Evolutionary conservation across 2,797 vertebrate genomes (phyloP).

Genomic region (Microhierax caerulescens): DNA sequence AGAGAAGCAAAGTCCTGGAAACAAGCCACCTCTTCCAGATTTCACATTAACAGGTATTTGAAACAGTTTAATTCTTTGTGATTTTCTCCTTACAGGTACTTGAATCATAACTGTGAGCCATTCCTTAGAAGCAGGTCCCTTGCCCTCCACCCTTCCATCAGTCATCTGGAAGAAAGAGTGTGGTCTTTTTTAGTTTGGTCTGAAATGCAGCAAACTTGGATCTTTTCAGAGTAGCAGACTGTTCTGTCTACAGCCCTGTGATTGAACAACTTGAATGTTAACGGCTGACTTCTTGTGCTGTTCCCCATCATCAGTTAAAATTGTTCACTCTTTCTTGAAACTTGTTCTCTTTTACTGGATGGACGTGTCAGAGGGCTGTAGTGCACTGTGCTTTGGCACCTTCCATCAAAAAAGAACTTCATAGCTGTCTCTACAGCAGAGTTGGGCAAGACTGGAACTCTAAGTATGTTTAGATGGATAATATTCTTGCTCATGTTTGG

Average conservation of each 20-base stretch:
- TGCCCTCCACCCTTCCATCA: not conserved
- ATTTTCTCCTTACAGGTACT: not conserved
- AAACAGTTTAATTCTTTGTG: not conserved
- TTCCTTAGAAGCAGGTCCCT: not conserved
- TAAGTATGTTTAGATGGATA: not conserved
- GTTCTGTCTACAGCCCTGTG: not conserved
- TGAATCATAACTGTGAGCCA: not conserved
- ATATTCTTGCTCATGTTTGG: not conserved
- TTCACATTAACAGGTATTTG: not conserved
- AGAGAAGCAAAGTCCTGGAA: not conserved
- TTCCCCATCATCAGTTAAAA: not conserved
- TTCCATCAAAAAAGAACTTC: not conserved
- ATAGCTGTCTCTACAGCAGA: not conserved
- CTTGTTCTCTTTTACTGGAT: not conserved
- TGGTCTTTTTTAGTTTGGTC: not conserved
- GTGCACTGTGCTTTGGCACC: rapidly evolving
- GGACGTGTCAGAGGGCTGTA: not conserved
- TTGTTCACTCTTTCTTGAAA: not conserved
- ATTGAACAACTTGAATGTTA: not conserved
- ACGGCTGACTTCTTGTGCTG: not conserved
- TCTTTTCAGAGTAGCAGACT: not conserved
- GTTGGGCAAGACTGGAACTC: not conserved
- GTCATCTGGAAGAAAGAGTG: not conserved
- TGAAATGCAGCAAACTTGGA: not conserved
- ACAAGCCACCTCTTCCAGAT: not conserved